Evolutionary conservation across 2,888 invertebrate genomes (phyloP).

Genomic region (Erebia palarica): DNA sequence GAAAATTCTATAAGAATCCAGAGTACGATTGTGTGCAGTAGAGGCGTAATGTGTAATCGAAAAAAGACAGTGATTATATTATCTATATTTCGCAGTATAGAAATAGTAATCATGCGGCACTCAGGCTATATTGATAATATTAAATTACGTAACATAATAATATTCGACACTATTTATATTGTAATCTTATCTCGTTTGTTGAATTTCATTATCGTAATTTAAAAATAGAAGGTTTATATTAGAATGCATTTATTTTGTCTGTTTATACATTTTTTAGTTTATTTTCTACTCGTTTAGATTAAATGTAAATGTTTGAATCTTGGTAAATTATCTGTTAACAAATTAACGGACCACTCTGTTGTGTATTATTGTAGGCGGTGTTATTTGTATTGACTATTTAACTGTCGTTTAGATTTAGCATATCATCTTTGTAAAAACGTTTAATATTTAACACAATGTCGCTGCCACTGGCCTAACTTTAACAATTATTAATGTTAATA

Average conservation of each 20-base stretch:
- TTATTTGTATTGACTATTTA: constrained; percentile 29
- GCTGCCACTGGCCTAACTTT: constrained; percentile 76
- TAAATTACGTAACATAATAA: constrained; percentile 61
- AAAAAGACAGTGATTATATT: constrained; percentile 73
- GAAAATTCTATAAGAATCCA: constrained; percentile 67
- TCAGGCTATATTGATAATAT: constrained; percentile 67
- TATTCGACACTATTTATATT: constrained; percentile 60
- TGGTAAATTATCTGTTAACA: constrained; percentile 81
- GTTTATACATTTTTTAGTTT: constrained; percentile 77
- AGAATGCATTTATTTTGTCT: constrained; percentile 81
- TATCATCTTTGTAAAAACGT: constrained; percentile 76
- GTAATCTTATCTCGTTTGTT: constrained; percentile 68
- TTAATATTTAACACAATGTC: constrained; percentile 68
- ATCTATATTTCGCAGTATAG: constrained; percentile 82
- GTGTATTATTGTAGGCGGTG: constrained; percentile 31
- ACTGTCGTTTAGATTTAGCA: constrained; percentile 61
- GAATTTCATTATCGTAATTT: constrained; percentile 73
- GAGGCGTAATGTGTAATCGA: constrained; percentile 55
- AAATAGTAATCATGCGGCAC: constrained; percentile 81
- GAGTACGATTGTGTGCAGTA: constrained; percentile 54
- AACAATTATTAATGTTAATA: constrained; percentile 77
- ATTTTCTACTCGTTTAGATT: constrained; percentile 73
- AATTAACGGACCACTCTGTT: constrained; percentile 34
- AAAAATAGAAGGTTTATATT: constrained; percentile 74
- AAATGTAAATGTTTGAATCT: constrained; percentile 67